Conservation (phyloP, 1,140 invertebrate species). For the Nylanderia fulva region DNA sequence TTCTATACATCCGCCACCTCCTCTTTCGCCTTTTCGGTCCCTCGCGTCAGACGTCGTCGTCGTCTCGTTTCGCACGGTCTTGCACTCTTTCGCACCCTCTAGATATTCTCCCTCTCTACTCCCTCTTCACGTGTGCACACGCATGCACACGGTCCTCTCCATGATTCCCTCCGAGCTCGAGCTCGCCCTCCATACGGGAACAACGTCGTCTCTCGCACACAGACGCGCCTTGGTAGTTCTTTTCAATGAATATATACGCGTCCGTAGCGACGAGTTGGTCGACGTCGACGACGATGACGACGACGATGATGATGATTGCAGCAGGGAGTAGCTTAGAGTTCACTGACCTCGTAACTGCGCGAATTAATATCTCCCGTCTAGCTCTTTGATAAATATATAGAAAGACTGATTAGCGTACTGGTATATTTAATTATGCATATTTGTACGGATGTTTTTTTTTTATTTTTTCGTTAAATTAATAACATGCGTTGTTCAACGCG, state of each 20-base stretch:
- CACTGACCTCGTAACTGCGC: constrained; percentile 78
- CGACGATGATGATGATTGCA: constrained; percentile 67
- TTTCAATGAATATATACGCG: constrained; percentile 79
- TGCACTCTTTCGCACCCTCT: constrained; percentile 79
- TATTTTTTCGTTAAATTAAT: not conserved
- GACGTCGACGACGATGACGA: constrained; percentile 58
- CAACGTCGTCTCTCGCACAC: constrained; percentile 45
- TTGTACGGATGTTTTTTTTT: not conserved
- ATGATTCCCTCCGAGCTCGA: constrained; percentile 39
- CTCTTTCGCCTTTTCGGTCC: constrained; percentile 25
- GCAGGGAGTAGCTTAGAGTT: constrained; percentile 73
- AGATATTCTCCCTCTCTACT: constrained; percentile 75
- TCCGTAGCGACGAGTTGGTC: constrained; percentile 69
- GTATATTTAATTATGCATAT: not conserved
- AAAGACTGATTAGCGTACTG: not conserved
- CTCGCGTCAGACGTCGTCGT: constrained; percentile 24
- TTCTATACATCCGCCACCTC: constrained; percentile 39
- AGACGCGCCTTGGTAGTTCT: constrained; percentile 61
- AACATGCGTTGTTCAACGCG: not conserved
- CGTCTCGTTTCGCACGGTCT: constrained; percentile 75
- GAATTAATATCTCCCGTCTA: constrained; percentile 77
- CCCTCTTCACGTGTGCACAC: constrained; percentile 66
- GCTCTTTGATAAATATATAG: constrained; percentile 1
- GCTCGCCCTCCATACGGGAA: constrained; percentile 19
- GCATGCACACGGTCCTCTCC: constrained; percentile 62